These are phyloP conservation scores for Laticauda laticaudata DNA, from an alignment of 2,113 vertebrate species.

Conservation along the genomic window DNA sequence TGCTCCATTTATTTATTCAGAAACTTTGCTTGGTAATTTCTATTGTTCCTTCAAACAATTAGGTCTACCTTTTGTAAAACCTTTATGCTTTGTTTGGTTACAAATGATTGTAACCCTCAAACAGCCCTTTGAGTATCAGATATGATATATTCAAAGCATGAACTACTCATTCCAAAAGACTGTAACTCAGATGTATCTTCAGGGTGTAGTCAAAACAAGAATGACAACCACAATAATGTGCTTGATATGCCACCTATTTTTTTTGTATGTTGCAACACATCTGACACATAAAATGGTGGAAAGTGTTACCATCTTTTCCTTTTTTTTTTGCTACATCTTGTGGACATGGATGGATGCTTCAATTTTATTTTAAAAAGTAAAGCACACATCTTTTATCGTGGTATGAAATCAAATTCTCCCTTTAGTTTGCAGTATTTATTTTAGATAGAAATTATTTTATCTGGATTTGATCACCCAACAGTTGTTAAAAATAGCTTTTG, in stretches of 20 bases:
- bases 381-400: not conserved
- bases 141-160: not conserved
- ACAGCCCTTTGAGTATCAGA: not conserved
- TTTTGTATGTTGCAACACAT: not conserved
- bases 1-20: not conserved
- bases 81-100: not conserved
- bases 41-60: not conserved
- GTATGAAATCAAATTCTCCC: not conserved
- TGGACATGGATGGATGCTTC: not conserved
- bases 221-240: not conserved
- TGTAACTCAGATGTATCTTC: not conserved
- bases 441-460: not conserved
- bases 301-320: not conserved
- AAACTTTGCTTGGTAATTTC: not conserved
- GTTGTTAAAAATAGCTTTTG: slow-evolving; percentile 10
- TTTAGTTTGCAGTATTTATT: not conserved
- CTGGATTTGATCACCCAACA: not conserved
- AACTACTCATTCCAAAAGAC: not conserved
- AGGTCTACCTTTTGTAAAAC: not conserved
- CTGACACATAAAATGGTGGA: not conserved
- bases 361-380: not conserved
- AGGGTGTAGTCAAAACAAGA: not conserved
- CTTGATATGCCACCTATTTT: not conserved
- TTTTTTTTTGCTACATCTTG: not conserved
- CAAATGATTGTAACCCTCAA: not conserved